Conservation (phyloP, 2,797 vertebrate species). For the Xerus rutilus region DNA sequence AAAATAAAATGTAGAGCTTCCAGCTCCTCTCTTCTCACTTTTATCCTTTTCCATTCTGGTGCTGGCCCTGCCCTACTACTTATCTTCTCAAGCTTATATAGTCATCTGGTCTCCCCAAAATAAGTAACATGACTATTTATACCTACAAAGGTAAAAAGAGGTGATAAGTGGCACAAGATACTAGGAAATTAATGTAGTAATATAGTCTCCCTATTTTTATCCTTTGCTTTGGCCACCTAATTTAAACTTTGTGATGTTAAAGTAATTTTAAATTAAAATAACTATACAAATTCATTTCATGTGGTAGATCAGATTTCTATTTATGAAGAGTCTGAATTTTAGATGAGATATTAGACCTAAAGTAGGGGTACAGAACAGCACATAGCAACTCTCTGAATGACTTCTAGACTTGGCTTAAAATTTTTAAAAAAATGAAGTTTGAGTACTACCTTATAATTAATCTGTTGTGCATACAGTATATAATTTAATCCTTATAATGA, state of each 20-base stretch:
- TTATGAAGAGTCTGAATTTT: conserved; percentile 57
- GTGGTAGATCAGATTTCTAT: not conserved
- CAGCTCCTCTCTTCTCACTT: not conserved
- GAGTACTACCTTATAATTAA: conserved; percentile 46
- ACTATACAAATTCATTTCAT: conserved; percentile 24
- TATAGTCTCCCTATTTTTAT: not conserved
- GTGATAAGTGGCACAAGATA: not conserved
- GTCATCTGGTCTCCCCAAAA: not conserved
- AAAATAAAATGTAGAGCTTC: conserved; percentile 15
- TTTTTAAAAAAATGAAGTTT: conserved; percentile 17
- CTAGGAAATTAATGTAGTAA: conserved; percentile 33
- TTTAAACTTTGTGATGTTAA: conserved; percentile 52
- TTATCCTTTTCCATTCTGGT: conserved; percentile 27
- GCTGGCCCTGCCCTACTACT: not conserved
- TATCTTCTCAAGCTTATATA: conserved; percentile 7
- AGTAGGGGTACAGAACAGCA: conserved; percentile 15
- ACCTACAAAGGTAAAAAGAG: not conserved
- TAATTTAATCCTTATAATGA: conserved; percentile 36
- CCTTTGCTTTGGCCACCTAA: conserved; percentile 21
- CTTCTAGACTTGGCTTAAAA: conserved; percentile 60
- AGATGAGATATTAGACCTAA: conserved; percentile 34
- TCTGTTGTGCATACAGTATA: not conserved
- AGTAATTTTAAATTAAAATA: conserved; percentile 46
- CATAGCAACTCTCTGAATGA: conserved; percentile 29
- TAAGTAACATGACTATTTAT: conserved; percentile 39